phyloP scores from a whole-genome alignment of 2,888 invertebrate species.

The Trissonchulus latispiculum region DNA sequence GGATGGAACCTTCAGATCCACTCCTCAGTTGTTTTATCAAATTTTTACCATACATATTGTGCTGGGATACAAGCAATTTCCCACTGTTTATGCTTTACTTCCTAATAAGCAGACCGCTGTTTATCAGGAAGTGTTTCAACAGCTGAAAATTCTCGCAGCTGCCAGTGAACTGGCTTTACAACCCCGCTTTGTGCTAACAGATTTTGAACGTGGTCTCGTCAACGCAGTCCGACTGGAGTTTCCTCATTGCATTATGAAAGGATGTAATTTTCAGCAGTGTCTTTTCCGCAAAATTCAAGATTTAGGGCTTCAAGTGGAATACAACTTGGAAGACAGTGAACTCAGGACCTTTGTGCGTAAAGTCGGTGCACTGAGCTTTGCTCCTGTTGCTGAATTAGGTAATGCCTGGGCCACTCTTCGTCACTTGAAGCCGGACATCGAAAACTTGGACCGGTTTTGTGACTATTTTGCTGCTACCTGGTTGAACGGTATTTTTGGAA shows the following conservation, averaged over 20 bases:
- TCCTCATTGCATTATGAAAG: not conserved
- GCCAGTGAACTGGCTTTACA: not conserved
- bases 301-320: not conserved
- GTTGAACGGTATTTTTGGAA: too few species aligned
- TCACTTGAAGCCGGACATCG: not conserved
- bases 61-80: not conserved
- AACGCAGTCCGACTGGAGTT: not conserved
- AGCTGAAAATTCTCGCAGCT: not conserved
- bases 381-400: too few species aligned
- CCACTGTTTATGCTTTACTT: not conserved
- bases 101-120: not conserved
- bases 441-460: not conserved
- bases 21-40: not conserved
- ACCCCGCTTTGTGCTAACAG: not conserved
- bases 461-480: conserved; percentile 4
- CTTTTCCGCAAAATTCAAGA: not conserved
- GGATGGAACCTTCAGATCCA: not conserved
- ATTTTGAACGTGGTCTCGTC: not conserved
- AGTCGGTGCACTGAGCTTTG: not conserved
- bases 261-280: not conserved
- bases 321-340: not conserved
- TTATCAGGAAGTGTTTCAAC: not conserved
- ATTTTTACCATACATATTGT: not conserved
- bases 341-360: not conserved
- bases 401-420: not conserved